These are phyloP conservation scores for Calephelis perditalis DNA, from an alignment of 2,888 invertebrate species.

Conservation along the genomic window DNA sequence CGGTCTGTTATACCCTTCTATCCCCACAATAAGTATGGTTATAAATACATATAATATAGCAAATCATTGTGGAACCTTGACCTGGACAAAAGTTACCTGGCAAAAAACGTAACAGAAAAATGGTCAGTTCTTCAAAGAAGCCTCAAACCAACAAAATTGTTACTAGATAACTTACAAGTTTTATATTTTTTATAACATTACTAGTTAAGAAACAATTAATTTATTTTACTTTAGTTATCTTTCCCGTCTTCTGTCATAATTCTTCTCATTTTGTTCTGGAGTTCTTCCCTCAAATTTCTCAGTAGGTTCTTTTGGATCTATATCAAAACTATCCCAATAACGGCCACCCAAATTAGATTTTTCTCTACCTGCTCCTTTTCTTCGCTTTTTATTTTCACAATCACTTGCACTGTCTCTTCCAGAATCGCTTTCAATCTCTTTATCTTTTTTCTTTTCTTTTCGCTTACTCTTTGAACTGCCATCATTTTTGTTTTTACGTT, in stretches of 20 bases:
- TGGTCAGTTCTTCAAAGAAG: no score
- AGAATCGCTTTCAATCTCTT: conserved; percentile 25
- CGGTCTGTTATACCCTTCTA: no score
- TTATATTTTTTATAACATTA: no score
- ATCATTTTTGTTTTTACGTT: conserved; percentile 16
- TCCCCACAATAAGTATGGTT: no score
- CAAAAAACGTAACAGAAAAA: no score
- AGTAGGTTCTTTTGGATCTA: conserved; percentile 28
- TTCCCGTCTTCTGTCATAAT: conserved; percentile 25
- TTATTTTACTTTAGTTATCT: conserved; percentile 14
- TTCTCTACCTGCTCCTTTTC: conserved; percentile 25
- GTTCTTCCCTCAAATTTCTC: conserved; percentile 25
- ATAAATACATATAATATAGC: no score
- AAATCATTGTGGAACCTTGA: no score
- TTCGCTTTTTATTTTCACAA: conserved; percentile 26
- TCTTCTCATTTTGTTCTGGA: conserved; percentile 18
- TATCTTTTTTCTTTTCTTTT: conserved; percentile 28
- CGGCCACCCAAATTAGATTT: conserved; percentile 26
- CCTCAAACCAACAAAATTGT: no score
- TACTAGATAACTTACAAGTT: no score
- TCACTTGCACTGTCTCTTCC: conserved; percentile 23
- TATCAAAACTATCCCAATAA: conserved; percentile 42
- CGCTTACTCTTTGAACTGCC: neutral
- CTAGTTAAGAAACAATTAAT: no score
- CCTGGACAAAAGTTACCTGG: no score